Evolutionary conservation across 2,113 vertebrate species (phyloP).

Genomic region (Tachysurus vachellii): DNA sequence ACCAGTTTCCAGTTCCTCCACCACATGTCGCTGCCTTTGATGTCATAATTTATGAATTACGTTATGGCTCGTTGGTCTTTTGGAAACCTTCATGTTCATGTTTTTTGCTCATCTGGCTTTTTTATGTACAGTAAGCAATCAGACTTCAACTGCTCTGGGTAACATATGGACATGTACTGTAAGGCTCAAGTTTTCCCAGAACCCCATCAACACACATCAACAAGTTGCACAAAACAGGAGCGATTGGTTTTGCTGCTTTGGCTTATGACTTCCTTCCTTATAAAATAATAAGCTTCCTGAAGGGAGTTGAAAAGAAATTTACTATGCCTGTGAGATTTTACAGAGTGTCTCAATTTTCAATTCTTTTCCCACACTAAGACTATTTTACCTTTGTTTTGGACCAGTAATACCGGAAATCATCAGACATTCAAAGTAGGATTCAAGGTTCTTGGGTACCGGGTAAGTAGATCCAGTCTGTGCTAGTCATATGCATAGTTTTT

Average conservation of each 20-base stretch:
- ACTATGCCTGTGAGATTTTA: background rate
- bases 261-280: conserved; percentile 3
- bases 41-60: background rate
- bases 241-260: background rate
- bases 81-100: background rate
- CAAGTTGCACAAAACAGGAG: background rate
- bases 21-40: background rate
- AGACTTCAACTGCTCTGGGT: background rate
- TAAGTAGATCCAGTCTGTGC: background rate
- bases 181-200: background rate
- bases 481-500: background rate
- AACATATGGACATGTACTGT: background rate
- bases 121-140: background rate
- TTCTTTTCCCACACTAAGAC: background rate
- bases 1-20: background rate
- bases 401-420: background rate
- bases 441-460: background rate
- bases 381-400: background rate
- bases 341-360: background rate
- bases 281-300: conserved; percentile 10
- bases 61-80: background rate
- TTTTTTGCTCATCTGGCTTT: background rate
- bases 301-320: background rate
- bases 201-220: background rate
- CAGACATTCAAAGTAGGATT: background rate